Evolutionary conservation across 2,797 vertebrate species (phyloP).

Genomic region (Coilia nasus): DNA sequence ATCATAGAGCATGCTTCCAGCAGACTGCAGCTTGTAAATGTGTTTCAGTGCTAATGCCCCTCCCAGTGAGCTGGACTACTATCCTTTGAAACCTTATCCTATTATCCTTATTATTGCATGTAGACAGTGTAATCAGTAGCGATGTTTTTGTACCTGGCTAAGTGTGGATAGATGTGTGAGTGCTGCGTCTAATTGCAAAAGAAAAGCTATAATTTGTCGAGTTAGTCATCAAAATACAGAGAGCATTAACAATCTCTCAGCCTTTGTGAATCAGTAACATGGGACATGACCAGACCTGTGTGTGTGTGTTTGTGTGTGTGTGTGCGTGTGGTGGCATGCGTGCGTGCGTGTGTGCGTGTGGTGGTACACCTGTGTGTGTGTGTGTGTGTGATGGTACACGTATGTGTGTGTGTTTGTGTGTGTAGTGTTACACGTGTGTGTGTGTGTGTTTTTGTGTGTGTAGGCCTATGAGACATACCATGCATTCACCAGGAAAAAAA

Average conservation of each 20-base stretch:
- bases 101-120: too few relatives aligned
- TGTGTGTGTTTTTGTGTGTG: background rate
- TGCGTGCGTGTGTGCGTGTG: background rate
- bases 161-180: background rate
- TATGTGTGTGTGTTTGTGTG: background rate
- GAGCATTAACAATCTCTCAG: background rate
- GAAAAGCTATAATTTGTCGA: constrained; percentile 6
- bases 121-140: background rate
- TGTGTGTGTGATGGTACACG: background rate
- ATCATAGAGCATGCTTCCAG: background rate
- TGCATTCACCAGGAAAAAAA: constrained; percentile 34
- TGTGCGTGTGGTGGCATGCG: background rate
- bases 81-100: too few relatives aligned
- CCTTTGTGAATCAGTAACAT: background rate
- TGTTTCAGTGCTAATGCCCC: background rate
- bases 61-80: too few relatives aligned
- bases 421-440: background rate
- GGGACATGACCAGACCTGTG: background rate
- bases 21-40: background rate
- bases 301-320: constrained; percentile 18
- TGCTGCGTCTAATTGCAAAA: background rate
- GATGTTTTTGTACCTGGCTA: background rate
- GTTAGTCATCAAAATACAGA: constrained; percentile 7
- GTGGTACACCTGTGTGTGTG: background rate
- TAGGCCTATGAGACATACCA: background rate